These are phyloP conservation scores for Yponomeuta plumbellus DNA, from an alignment of 2,888 invertebrate species.

Conservation along the genomic window DNA sequence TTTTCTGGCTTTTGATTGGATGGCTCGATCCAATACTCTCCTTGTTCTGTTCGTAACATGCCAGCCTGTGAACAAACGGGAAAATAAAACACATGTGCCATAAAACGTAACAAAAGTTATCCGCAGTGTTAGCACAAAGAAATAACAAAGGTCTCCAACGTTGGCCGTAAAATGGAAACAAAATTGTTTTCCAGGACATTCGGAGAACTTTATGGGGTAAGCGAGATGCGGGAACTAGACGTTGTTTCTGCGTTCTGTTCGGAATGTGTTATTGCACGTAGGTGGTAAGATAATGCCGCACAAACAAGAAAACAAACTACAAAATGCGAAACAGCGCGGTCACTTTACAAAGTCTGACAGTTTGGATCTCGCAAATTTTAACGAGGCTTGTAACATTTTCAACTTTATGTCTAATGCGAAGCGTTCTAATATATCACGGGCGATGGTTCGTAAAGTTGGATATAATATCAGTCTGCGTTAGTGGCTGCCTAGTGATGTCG, in stretches of 20 bases:
- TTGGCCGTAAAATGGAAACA: slow-evolving; percentile 9
- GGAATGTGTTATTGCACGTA: slow-evolving; percentile 7
- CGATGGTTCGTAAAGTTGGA: slow-evolving; percentile 5
- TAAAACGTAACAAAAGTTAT: neutral
- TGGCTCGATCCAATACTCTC: slow-evolving; percentile 85
- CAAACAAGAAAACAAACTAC: neutral
- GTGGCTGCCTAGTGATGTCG: slow-evolving; percentile 4
- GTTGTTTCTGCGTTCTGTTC: neutral
- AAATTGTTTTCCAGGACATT: slow-evolving; percentile 15
- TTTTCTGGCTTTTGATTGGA: slow-evolving; percentile 69
- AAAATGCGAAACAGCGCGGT: slow-evolving; percentile 1
- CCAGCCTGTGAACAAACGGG: slow-evolving; percentile 75
- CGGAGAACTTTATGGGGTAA: slow-evolving; percentile 10
- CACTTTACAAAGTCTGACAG: neutral
- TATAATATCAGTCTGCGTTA: slow-evolving; percentile 2
- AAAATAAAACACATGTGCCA: slow-evolving; percentile 25
- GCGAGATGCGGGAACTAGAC: slow-evolving; percentile 13
- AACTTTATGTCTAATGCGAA: neutral
- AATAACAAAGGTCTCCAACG: slow-evolving; percentile 13
- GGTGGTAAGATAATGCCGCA: slow-evolving; percentile 8
- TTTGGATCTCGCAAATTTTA: neutral
- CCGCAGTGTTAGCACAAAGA: slow-evolving; percentile 11
- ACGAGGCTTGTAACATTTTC: slow-evolving; percentile 4
- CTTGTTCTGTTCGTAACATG: slow-evolving; percentile 79
- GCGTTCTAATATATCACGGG: slow-evolving; percentile 8